Conservation (phyloP, 2,888 invertebrate genomes). For the Agrilus cyanescens region DNA sequence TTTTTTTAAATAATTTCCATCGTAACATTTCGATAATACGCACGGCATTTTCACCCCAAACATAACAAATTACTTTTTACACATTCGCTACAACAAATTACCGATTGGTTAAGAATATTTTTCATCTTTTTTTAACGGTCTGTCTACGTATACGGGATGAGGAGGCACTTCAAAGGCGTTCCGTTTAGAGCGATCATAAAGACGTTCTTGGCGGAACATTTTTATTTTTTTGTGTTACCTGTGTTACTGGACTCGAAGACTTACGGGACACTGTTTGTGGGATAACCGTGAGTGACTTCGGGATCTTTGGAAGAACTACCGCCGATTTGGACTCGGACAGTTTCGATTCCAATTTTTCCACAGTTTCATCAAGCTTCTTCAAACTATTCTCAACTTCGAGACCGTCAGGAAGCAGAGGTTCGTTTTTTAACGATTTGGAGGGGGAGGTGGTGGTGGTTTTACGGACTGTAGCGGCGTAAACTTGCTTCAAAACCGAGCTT, state of each 20-base stretch:
- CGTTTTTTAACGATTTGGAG: conserved; percentile 8
- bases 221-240: conserved; percentile 23
- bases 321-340: conserved; percentile 31
- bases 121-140: too few relatives aligned
- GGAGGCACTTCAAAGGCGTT: conserved; percentile 8
- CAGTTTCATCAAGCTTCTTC: conserved; percentile 38
- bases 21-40: too few relatives aligned
- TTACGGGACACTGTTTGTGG: conserved; percentile 46
- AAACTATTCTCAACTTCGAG: conserved; percentile 27
- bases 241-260: conserved; percentile 27
- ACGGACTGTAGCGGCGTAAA: conserved; percentile 13
- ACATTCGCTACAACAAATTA: too few relatives aligned
- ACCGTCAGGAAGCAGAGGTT: conserved; percentile 9
- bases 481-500: background rate
- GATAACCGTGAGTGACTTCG: conserved; percentile 70
- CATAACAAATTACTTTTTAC: too few relatives aligned
- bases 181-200: conserved; percentile 3
- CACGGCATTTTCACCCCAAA: too few relatives aligned
- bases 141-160: too few relatives aligned
- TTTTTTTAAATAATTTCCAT: too few relatives aligned
- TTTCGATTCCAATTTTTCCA: conserved; percentile 34
- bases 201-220: conserved; percentile 6
- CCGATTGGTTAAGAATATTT: too few relatives aligned
- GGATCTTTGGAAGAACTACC: conserved; percentile 61
- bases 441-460: conserved; percentile 10